Evolutionary conservation across 2,797 vertebrate genomes (phyloP), one percentile per base, ranked within the genome.

Genomic region (Acipenser transmontanus): DNA sequence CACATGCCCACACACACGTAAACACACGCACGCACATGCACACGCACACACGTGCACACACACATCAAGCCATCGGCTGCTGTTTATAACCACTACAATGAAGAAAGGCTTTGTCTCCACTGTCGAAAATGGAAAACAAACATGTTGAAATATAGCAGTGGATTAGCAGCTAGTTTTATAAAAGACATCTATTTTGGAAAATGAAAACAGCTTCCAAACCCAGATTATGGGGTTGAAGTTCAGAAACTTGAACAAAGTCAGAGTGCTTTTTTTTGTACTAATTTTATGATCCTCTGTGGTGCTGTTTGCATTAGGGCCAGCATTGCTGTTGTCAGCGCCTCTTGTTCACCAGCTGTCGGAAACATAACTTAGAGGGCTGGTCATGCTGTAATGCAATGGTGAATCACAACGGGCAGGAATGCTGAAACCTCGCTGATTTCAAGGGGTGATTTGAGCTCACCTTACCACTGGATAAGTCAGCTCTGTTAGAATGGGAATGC

Each of bases 281-380:
- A 11, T 13, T n/a, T 11, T 57, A 57, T 11, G 54, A 13, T 34
- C 54, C 6, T 1, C 54, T 57, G 2, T n/a, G 54, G 11, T 57
- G 12, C 6, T 52, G 51, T 57, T 57, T 11, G 12, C 54, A 57
- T 11, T 57, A 13, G 9, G 7, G 9, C 54, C 9, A 34, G 66
- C 48, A 51, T 50, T 61, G 66, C 66, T 54, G 66, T 6, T 67
- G 59, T 61, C 59, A 61, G 64, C 54, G 61, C 61, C 52, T 57
- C 54, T 57, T 5, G 34, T 34, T 10, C 49, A 50, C 51, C 66
- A 67, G 66, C 66, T 67, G 66, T 47, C n/a, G 60, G 66, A 67
- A 62, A 54, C 48, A 52, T 11, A 54, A 60, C 8, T 61, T 34
- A 67, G 61, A 67, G 20, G 47, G 20, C 9, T 2, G 20, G 49